Evolutionary conservation across 2,797 vertebrate species (phyloP), one percentile per base, ranked within the genome.

Genomic region (Hirundo rustica): DNA sequence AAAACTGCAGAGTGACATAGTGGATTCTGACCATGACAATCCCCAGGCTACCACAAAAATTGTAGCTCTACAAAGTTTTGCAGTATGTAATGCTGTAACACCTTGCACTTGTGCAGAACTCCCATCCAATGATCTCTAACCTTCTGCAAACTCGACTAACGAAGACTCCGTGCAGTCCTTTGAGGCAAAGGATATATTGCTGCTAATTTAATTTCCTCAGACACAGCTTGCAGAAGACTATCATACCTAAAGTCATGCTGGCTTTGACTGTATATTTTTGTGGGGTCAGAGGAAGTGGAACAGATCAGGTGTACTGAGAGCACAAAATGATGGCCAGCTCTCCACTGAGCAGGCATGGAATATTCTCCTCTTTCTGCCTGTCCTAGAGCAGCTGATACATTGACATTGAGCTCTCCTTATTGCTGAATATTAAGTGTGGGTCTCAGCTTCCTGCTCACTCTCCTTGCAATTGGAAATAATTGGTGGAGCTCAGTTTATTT

Each of bases 171-270:
- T 0, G 0, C 61, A 36, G 79, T 92, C 95, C 89, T 91, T 89
- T 78, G 89, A 95, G 95, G 85, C 76, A 73, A 51, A 73, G 66
- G 34, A 89, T 86, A 57, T 60, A 91, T 68, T 90, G 82, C 87
- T 82, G 91, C 34, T 89, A 53, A 91, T 93, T 95, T 92, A 32
- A 85, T 93, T 93, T 89, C 76, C 92, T 70, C 79, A 92, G 92
- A 85, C 85, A 79, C 60, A 92, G 88, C 55, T 86, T 79, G 67
- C 45, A 78, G 81, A 70, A 92, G 72, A 70, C 61, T 89, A 23
- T 85, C 80, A n/a, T 85, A 53, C 82, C 42, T 77, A 51, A 88
- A 77, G 65, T 72, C 42, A 2, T 44, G 11, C 50, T 80, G 87
- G 45, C 73, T 72, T 94, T 60, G 70, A 38, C 76, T 67, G 60